Evolutionary conservation across 2,888 invertebrate genomes (phyloP).

Genomic region (Gortyna flavago): DNA sequence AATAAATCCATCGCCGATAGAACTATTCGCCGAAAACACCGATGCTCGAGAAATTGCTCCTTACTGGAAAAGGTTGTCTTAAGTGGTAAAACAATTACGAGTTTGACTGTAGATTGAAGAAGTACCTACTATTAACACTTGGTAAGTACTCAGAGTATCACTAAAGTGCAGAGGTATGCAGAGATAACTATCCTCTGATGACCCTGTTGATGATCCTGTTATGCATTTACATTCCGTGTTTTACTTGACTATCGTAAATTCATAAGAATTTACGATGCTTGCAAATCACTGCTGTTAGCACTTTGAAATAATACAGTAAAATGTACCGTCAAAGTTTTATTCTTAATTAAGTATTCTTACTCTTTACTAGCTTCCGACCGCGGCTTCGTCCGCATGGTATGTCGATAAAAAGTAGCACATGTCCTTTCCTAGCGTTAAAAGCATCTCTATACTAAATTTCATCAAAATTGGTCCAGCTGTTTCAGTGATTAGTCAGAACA

Average conservation of each 20-base stretch:
- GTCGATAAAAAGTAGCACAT: no score
- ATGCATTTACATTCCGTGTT: not conserved
- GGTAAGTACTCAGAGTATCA: conserved; percentile 1
- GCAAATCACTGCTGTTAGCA: conserved; percentile 1
- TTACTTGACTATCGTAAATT: not conserved
- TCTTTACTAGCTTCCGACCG: no score
- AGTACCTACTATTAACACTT: not conserved
- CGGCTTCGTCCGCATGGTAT: no score
- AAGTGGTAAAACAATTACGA: no score
- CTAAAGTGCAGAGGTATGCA: conserved; percentile 8
- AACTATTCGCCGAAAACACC: no score
- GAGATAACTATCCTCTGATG: conserved; percentile 8
- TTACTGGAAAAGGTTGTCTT: no score
- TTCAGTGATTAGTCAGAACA: no score
- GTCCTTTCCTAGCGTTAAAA: no score
- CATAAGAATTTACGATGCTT: conserved; percentile 1
- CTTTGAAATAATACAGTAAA: not conserved
- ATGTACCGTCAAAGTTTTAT: not conserved
- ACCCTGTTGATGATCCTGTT: conserved; percentile 5
- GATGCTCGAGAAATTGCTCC: no score
- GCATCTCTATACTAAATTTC: no score
- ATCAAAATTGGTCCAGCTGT: no score
- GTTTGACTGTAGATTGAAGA: not conserved
- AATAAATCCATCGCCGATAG: no score
- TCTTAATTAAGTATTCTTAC: not conserved